Evolutionary conservation across 2,888 invertebrate species (phyloP).

Genomic region (Anorthoa munda): DNA sequence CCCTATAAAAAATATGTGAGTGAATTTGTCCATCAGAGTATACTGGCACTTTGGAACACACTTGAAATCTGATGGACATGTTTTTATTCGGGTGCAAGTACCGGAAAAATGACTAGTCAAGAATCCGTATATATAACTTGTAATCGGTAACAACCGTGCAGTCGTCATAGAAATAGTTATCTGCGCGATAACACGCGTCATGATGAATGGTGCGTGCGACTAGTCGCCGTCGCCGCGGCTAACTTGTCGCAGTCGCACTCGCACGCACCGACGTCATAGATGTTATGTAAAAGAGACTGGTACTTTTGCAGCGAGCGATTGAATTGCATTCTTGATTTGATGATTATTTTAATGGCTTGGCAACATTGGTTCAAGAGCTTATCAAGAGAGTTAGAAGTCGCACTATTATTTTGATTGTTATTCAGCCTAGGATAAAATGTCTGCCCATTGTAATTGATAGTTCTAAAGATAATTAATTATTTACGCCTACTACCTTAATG

Average conservation of each 20-base stretch:
- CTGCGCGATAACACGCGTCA: conserved; percentile 30
- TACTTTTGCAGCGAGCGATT: neutral
- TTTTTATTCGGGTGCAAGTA: conserved; percentile 13
- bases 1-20: neutral
- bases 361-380: neutral
- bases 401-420: neutral
- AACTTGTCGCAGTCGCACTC: too few relatives aligned
- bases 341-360: neutral
- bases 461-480: too few relatives aligned
- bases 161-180: conserved; percentile 53
- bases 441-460: neutral
- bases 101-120: neutral
- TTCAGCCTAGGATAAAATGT: neutral
- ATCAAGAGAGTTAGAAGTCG: too few relatives aligned
- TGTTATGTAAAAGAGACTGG: conserved; percentile 25
- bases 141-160: conserved; percentile 7
- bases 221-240: conserved; percentile 36
- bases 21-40: neutral
- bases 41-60: neutral
- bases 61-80: neutral
- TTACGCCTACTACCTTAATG: too few relatives aligned
- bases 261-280: conserved; percentile 5
- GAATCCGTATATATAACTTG: neutral
- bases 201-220: conserved; percentile 19
- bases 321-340: conserved; percentile 20